Evolutionary conservation across 2,888 invertebrate genomes (phyloP).

Genomic region (Xestia sexstrigata): DNA sequence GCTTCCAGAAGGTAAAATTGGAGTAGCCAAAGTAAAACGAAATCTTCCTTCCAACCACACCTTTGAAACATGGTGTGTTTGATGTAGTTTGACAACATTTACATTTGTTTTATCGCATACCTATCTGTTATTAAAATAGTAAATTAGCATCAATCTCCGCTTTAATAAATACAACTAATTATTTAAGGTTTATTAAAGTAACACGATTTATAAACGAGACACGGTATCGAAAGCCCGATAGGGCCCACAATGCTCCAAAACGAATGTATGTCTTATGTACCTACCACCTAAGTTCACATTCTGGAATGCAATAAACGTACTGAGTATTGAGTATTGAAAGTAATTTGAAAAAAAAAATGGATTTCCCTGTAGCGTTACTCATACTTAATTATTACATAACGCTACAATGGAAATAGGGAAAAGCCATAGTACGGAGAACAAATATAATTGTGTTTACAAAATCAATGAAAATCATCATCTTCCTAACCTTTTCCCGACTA

Average conservation of each 20-base stretch:
- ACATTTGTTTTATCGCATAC: conserved; percentile 1
- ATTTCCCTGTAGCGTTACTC: background rate
- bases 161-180: background rate
- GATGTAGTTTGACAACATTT: conserved; percentile 8
- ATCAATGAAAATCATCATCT: background rate
- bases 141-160: background rate
- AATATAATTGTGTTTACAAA: background rate
- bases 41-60: background rate
- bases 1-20: background rate
- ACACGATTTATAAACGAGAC: background rate
- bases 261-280: too few relatives aligned
- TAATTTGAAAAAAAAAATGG: background rate
- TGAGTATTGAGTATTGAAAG: background rate
- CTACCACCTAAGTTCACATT: too few relatives aligned
- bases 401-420: background rate
- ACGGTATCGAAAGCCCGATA: background rate
- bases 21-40: background rate
- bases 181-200: background rate
- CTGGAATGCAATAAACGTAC: too few relatives aligned
- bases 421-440: background rate
- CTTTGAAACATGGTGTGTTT: background rate
- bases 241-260: too few relatives aligned
- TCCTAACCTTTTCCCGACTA: too few relatives aligned
- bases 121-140: conserved; percentile 5
- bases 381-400: too few relatives aligned